Evolutionary conservation across 2,888 invertebrate species (phyloP), one percentile per base, ranked within the genome.

Genomic region (Xestia sexstrigata): DNA sequence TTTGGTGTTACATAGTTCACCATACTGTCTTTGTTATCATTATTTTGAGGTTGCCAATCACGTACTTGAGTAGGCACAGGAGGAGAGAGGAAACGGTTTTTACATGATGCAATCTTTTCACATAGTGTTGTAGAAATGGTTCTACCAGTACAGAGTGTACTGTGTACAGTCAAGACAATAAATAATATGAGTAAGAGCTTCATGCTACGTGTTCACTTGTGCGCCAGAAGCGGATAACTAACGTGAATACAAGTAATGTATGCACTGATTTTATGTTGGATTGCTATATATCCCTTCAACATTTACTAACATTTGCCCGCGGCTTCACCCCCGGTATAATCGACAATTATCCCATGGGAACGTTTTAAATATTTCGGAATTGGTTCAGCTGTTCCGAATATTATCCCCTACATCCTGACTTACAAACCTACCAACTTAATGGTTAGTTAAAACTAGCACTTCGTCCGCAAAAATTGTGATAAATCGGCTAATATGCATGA

Each of bases 141-240:
- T 55, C 52, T 55, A 5, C 65, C 47, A 26, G 20, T 26, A 49
- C 65, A 66, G 17, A 58, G 4, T 20, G 60, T 13, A 79, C 74
- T 45, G 7, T 67, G 30, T n/a, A 60, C 60, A 39, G n/a, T 23
- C 52, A 75, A 63, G 20, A 63, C 8, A n/a, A 63, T 20, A 52
- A 72, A 30, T 5, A 72, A 52, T 30, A 15, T n/a, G 5, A 35
- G 35, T 35, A 35, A 35, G 35, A 35, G 35, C 35, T 35, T 35
- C 35, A 35, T 35, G 35, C 5, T 35, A 35, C 35, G 35, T 35
- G 35, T 35, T 35, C 35, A 35, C 35, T 35, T 35, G 35, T 35
- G 35, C 35, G 35, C 35, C 42, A n/a, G 23, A 52, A 23, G 9
- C 52, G 9, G 23, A n/a, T 52, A 23, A 23, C 23, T 52, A n/a